These are phyloP conservation scores for Drosophila cardini DNA, from an alignment of 1,140 invertebrate genomes.

Conservation along the genomic window DNA sequence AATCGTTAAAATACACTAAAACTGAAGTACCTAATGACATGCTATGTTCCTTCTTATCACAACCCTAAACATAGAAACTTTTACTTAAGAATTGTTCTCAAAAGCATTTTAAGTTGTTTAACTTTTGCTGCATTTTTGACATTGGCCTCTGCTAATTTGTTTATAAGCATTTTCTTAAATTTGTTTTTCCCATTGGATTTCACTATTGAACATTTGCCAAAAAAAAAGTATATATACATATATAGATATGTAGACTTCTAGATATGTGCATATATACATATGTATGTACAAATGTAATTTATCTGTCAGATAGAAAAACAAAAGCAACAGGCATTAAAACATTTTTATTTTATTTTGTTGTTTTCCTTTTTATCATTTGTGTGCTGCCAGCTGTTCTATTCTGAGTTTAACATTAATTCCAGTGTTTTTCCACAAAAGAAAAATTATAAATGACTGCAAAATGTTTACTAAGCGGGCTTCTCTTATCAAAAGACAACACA, in stretches of 20 bases:
- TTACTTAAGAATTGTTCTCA: background rate
- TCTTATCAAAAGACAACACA: constrained; percentile 29
- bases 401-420: constrained; percentile 7
- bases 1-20: too few species aligned
- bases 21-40: too few species aligned
- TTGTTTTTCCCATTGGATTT: constrained; percentile 41
- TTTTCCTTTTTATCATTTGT: constrained; percentile 4
- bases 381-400: constrained; percentile 39
- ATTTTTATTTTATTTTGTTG: constrained; percentile 7
- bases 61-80: constrained; percentile 7
- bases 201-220: constrained; percentile 67
- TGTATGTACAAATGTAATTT: constrained; percentile 3
- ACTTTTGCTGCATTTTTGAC: constrained; percentile 60
- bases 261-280: constrained; percentile 7
- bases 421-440: constrained; percentile 35
- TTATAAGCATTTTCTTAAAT: constrained; percentile 38
- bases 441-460: constrained; percentile 11
- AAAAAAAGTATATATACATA: constrained; percentile 29
- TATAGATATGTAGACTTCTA: constrained; percentile 20
- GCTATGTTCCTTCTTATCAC: constrained; percentile 14
- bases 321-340: constrained; percentile 23
- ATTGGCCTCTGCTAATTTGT: constrained; percentile 56
- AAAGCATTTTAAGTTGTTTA: constrained; percentile 1
- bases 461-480: background rate
- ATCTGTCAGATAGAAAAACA: constrained; percentile 28